A percentile compares a stretch with the other conserved stretches of the same genome.
phyloP scores from a whole-genome alignment of 1,140 invertebrate species.

The Popillia japonica region DNA sequence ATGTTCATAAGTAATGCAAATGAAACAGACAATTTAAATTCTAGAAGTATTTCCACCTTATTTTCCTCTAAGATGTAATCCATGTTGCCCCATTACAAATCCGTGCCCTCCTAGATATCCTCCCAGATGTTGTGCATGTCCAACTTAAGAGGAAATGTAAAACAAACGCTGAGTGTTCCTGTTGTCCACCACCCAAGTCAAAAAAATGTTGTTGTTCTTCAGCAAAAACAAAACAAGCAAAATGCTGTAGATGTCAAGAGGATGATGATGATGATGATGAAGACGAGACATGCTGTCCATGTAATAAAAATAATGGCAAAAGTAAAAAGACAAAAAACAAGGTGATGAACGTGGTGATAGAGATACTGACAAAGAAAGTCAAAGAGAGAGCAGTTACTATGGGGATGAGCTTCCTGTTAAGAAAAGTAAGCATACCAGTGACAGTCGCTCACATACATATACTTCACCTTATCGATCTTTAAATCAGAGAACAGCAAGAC shows the following conservation, averaged over 20 bases:
- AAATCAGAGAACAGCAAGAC: background rate
- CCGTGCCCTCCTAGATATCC: constrained; percentile 42
- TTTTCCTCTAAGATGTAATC: constrained; percentile 44
- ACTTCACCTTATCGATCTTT: constrained; percentile 1
- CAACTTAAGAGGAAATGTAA: background rate
- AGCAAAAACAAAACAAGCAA: background rate
- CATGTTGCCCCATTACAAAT: constrained; percentile 43
- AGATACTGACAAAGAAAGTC: constrained; percentile 16
- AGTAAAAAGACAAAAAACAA: background rate
- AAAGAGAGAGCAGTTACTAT: background rate
- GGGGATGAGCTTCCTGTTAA: constrained; percentile 36
- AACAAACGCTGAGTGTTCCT: background rate
- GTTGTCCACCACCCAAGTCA: background rate
- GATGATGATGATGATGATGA: constrained; percentile 30
- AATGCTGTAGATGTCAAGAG: constrained; percentile 10
- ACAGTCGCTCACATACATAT: background rate
- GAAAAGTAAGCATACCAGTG: background rate
- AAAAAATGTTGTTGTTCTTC: constrained; percentile 23
- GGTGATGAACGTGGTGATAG: constrained; percentile 2
- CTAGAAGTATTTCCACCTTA: constrained; percentile 41
- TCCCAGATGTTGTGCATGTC: constrained; percentile 28
- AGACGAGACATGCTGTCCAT: background rate
- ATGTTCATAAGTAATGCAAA: too few species aligned
- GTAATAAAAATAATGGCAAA: background rate
- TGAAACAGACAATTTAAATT: too few species aligned